These are phyloP conservation scores for Tetramorium bicarinatum DNA, from an alignment of 2,888 invertebrate genomes.

Conservation along the genomic window DNA sequence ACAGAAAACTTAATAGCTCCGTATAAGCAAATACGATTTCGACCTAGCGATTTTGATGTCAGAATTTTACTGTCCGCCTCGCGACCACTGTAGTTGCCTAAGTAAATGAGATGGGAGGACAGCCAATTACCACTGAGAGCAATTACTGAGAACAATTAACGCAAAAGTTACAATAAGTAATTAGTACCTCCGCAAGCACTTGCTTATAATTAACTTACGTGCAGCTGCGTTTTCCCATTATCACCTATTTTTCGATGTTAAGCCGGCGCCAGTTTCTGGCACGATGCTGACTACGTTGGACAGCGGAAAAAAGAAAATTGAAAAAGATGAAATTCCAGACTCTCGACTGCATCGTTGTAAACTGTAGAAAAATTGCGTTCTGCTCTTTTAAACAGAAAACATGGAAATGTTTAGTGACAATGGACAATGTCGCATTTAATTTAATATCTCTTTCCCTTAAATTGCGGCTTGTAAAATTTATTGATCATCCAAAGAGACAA, in stretches of 20 bases:
- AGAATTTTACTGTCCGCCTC: conserved; percentile 62
- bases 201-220: conserved; percentile 81
- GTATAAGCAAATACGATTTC: conserved; percentile 32
- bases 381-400: background rate
- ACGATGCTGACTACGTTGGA: conserved; percentile 59
- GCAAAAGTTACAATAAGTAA: conserved; percentile 84
- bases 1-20: conserved; percentile 19
- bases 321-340: conserved; percentile 15
- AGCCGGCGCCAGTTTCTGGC: conserved; percentile 63
- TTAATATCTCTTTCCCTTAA: background rate
- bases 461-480: conserved; percentile 9
- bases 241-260: conserved; percentile 74
- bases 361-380: conserved; percentile 11
- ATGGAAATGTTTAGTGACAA: conserved; percentile 17
- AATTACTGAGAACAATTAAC: conserved; percentile 83
- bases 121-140: conserved; percentile 80
- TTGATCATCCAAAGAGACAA: background rate
- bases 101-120: conserved; percentile 71
- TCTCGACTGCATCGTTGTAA: background rate
- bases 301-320: conserved; percentile 21
- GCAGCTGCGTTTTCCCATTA: conserved; percentile 78
- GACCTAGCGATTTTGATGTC: conserved; percentile 62
- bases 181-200: conserved; percentile 79
- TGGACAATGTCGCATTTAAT: background rate
- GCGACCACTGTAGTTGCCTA: conserved; percentile 61